These are phyloP conservation scores for Acrocephalus scirpaceus DNA, from an alignment of 2,797 vertebrate genomes.

Conservation along the genomic window DNA sequence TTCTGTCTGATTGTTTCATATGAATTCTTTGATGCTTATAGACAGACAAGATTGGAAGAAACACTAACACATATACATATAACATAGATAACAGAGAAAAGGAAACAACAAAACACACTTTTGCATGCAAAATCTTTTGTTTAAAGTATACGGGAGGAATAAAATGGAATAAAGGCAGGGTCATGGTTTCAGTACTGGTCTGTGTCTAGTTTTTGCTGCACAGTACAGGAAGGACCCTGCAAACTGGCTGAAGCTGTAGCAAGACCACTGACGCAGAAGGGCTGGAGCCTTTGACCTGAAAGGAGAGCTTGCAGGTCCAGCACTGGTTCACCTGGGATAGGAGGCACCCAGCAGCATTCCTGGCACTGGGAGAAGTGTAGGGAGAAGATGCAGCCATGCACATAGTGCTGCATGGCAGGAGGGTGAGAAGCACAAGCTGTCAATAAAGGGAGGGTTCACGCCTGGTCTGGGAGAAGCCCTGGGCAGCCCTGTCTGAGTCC, in stretches of 20 bases:
- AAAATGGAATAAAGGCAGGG: background rate
- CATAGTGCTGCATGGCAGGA: accelerated
- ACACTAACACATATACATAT: background rate
- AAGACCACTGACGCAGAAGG: accelerated
- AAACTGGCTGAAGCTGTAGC: background rate
- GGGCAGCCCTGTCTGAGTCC: background rate
- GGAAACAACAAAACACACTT: background rate
- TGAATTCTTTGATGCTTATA: background rate
- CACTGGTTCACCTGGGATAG: background rate
- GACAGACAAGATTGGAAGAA: background rate
- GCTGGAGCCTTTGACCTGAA: accelerated
- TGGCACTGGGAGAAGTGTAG: accelerated
- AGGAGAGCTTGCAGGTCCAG: accelerated
- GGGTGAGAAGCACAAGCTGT: background rate
- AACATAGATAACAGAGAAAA: background rate
- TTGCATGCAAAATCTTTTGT: background rate
- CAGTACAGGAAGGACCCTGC: background rate
- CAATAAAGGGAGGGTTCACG: accelerated
- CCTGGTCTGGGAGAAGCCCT: background rate
- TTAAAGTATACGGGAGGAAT: background rate
- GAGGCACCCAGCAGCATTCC: background rate
- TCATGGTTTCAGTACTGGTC: background rate
- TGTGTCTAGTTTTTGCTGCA: background rate
- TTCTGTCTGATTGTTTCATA: background rate
- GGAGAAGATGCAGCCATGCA: accelerated